Evolutionary conservation across 2,888 invertebrate species (phyloP).

Genomic region (Nemurella pictetii): DNA sequence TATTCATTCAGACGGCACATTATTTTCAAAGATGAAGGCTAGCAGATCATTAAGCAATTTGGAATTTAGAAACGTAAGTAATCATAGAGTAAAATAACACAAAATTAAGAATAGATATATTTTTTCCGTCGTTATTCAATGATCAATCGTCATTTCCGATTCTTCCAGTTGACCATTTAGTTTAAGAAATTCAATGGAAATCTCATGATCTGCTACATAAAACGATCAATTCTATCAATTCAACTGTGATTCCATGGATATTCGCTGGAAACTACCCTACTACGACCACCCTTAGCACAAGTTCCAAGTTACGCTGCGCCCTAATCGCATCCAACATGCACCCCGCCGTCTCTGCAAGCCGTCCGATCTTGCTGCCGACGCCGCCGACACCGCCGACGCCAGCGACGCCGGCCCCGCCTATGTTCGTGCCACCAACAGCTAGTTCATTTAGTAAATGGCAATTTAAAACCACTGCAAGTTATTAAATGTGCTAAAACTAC

Average conservation of each 20-base stretch:
- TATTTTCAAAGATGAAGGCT: neutral
- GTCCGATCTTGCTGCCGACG: neutral
- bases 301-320: too few species aligned
- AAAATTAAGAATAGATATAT: neutral
- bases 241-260: too few species aligned
- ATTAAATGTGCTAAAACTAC: slow-evolving; percentile 24
- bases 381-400: neutral
- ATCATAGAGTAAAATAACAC: neutral
- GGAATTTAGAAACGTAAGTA: too few species aligned
- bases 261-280: too few species aligned
- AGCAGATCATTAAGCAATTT: too few species aligned
- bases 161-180: too few species aligned
- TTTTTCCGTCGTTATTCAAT: too few species aligned
- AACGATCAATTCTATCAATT: too few species aligned
- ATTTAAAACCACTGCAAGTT: slow-evolving; percentile 29
- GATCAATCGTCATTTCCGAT: too few species aligned
- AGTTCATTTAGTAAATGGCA: slow-evolving; percentile 25
- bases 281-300: too few species aligned
- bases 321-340: neutral
- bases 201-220: too few species aligned
- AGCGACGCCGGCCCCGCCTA: slow-evolving; percentile 5
- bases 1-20: neutral
- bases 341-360: neutral
- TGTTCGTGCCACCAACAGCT: neutral
- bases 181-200: too few species aligned